A percentile compares a stretch with the other conserved stretches of the same genome.
Conservation (phyloP, 2,797 vertebrate genomes). For the Myotis findleyi region DNA sequence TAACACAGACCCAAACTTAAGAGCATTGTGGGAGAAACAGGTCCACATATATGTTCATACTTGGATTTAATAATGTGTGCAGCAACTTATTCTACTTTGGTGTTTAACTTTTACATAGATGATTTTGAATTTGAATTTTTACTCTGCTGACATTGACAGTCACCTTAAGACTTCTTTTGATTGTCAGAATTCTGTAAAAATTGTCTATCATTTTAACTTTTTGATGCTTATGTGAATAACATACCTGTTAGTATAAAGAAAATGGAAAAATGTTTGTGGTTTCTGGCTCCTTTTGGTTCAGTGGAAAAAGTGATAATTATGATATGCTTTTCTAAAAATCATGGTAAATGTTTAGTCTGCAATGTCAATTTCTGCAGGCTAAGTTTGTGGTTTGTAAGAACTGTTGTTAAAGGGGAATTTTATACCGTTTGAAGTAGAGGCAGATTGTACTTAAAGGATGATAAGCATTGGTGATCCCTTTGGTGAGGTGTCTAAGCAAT, state of each 20-base stretch:
- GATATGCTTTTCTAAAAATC: conserved; percentile 77
- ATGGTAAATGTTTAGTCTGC: conserved; percentile 83
- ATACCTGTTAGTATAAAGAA: conserved; percentile 75
- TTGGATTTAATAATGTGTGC: conserved; percentile 19
- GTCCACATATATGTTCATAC: neutral
- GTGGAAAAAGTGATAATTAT: conserved; percentile 83
- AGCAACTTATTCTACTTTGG: neutral
- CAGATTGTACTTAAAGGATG: conserved; percentile 62
- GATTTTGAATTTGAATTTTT: conserved; percentile 59
- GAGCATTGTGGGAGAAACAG: neutral
- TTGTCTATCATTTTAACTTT: conserved; percentile 40
- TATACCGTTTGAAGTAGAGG: conserved; percentile 68
- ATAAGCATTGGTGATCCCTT: conserved; percentile 26
- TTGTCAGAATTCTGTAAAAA: conserved; percentile 63
- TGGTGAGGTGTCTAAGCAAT: conserved; percentile 61
- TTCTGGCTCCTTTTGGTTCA: conserved; percentile 78
- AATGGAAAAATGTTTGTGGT: conserved; percentile 80
- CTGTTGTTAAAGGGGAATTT: conserved; percentile 75
- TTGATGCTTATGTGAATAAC: conserved; percentile 63
- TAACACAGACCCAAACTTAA: neutral
- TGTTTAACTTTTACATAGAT: neutral
- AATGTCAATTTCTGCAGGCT: conserved; percentile 74
- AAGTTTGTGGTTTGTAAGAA: conserved; percentile 79
- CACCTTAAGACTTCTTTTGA: conserved; percentile 19
- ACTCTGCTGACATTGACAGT: conserved; percentile 49